Evolutionary conservation across 2,113 vertebrate genomes (phyloP).

Genomic region (Thinocorus orbignyianus): DNA sequence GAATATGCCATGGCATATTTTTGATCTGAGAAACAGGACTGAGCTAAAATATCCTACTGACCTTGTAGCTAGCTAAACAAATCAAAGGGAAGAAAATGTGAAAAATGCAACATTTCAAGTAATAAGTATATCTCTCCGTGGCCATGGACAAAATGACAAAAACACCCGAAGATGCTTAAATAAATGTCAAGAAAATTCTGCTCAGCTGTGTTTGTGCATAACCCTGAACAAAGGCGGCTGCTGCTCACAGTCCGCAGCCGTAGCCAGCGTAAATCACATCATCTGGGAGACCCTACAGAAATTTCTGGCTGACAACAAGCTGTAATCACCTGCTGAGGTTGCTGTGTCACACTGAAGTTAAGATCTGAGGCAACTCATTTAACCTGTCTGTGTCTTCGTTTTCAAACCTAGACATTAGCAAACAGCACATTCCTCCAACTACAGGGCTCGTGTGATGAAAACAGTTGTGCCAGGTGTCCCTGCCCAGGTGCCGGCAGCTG

Average conservation of each 20-base stretch:
- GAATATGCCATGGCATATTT: background rate
- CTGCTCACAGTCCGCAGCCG: background rate
- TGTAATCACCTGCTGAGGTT: background rate
- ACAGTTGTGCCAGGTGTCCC: fast-evolving
- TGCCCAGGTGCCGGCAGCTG: fast-evolving
- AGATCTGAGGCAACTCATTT: background rate
- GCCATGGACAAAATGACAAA: background rate
- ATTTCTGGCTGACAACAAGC: background rate
- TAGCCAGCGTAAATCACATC: background rate
- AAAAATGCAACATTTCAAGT: background rate
- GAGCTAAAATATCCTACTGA: background rate
- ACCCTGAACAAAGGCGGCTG: background rate
- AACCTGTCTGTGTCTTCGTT: background rate
- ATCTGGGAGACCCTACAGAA: background rate
- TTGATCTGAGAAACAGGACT: background rate
- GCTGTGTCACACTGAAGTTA: background rate
- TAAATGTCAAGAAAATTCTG: background rate
- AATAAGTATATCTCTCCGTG: background rate
- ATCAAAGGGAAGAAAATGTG: background rate
- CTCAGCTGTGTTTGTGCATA: background rate
- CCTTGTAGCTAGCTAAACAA: background rate
- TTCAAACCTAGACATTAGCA: background rate
- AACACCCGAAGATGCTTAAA: background rate
- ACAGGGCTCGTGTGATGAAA: background rate
- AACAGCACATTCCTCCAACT: background rate